Conservation (phyloP, 2,888 invertebrate species). For the Noctua janthina region DNA sequence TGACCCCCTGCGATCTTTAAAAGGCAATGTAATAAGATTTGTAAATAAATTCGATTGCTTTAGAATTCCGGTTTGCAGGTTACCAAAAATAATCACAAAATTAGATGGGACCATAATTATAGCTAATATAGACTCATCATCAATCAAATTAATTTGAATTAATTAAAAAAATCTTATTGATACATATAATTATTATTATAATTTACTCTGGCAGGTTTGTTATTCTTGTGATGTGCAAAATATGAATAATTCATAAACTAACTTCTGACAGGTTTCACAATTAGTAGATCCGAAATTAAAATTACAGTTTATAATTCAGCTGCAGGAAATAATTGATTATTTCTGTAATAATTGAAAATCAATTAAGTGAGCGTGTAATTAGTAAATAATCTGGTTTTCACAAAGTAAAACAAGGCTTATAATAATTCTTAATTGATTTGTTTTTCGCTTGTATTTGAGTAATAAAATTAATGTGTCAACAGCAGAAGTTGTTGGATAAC, state of each 20-base stretch:
- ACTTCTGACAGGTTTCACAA: slow-evolving; percentile 42
- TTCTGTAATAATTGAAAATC: slow-evolving; percentile 34
- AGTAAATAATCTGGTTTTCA: slow-evolving; percentile 11
- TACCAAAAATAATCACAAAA: neutral
- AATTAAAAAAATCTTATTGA: neutral
- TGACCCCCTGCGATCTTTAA: slow-evolving; percentile 48
- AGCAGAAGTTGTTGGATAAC: slow-evolving; percentile 32
- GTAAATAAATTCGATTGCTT: slow-evolving; percentile 15
- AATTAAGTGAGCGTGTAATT: slow-evolving; percentile 46
- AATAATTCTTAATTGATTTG: neutral
- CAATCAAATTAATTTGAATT: neutral
- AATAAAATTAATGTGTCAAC: slow-evolving; percentile 35
- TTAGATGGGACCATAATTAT: neutral
- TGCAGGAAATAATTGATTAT: slow-evolving; percentile 42
- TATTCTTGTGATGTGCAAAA: slow-evolving; percentile 11
- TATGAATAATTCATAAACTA: slow-evolving; percentile 41
- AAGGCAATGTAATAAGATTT: slow-evolving; percentile 41
- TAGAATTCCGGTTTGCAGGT: neutral
- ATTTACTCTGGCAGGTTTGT: neutral
- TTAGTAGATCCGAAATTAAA: slow-evolving; percentile 25
- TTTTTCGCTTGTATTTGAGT: slow-evolving; percentile 12
- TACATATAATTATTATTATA: neutral
- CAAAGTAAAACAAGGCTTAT: neutral
- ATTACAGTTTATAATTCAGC: slow-evolving; percentile 28
- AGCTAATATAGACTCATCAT: neutral